Evolutionary conservation across 1,140 invertebrate genomes (phyloP), one percentile per base, ranked within the genome.

Genomic region (Hydropsyche tenuis): DNA sequence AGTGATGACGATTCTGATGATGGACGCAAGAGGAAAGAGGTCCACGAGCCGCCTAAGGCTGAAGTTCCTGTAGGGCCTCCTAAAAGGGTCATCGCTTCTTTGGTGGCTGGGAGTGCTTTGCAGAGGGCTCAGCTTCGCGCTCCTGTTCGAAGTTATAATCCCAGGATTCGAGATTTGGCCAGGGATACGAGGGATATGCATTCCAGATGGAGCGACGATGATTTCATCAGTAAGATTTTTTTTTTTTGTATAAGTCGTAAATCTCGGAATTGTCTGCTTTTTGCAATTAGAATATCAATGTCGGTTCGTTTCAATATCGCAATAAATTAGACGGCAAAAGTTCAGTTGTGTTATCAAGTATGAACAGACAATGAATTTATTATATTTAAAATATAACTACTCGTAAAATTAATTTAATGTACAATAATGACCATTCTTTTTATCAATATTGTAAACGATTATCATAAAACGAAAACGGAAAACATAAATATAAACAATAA

Each of bases 121-220:
- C 76, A 75, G 43, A 53, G 76, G 14, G 73, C 73, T 46, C 73
- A 77, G 20, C 37, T 77, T 14, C 69, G 75, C 12, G 64, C 71
- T 18, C 66, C 76, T 12, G 76, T 77, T 18, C 62, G 69, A 30
- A 77, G 76, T 25, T 77, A 69, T 53, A 77, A 77, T 46, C 16
- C 76, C 1, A 45, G 73, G 5, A 66, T 77, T 25, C 20, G 76
- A 16, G 76, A 77, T 53, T 48, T 77, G 66, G 76, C 76, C 0
- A 18, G 68, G 25, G 68, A 70, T 25, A 70, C 48, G 1, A 46
- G 22, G 9, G 51, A 20, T 42, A 3, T 46, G 2, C 68, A 70
- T 25, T 5, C 65, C 2, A 27, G 66, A 9, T 75, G 76, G 73
- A n/a, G 45, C 48, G 68, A 75, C 1, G 76, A 73, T 20, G 73